Percentiles rank a stretch among this genome's conserved stretches.
phyloP scores from a whole-genome alignment of 2,888 invertebrate species.

The Drosophila vallismaia region DNA sequence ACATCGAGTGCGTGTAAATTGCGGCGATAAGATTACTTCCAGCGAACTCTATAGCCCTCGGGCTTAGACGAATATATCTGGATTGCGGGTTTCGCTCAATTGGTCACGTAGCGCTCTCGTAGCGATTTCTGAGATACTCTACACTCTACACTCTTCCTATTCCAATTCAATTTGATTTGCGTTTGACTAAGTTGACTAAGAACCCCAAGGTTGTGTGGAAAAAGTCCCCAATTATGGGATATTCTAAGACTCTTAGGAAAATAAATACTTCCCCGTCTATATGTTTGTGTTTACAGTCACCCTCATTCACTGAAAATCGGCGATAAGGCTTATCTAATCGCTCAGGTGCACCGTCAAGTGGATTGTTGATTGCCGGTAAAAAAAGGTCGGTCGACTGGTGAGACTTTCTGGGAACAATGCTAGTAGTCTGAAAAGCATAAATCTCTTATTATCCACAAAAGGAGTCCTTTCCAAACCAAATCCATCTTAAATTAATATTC shows the following conservation, averaged over 20 bases:
- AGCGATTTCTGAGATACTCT: neutral
- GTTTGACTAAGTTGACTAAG: neutral
- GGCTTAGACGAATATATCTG: slow-evolving; percentile 13
- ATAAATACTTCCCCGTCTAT: neutral
- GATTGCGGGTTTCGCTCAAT: slow-evolving; percentile 24
- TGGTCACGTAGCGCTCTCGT: slow-evolving; percentile 61
- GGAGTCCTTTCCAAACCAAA: too few relatives aligned
- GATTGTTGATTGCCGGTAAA: slow-evolving; percentile 29
- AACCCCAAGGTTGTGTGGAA: too few relatives aligned
- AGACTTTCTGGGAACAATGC: neutral
- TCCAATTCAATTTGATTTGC: neutral
- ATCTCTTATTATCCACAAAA: neutral
- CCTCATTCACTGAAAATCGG: slow-evolving; percentile 15
- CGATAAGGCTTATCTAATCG: slow-evolving; percentile 38
- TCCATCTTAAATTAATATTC: too few relatives aligned
- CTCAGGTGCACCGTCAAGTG: slow-evolving; percentile 15
- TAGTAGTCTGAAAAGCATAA: neutral
- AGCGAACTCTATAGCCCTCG: slow-evolving; percentile 5
- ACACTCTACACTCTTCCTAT: slow-evolving; percentile 2
- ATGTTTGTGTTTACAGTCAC: slow-evolving; percentile 32
- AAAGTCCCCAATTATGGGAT: slow-evolving; percentile 13
- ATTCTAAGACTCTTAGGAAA: neutral
- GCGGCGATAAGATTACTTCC: slow-evolving; percentile 48
- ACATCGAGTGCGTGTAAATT: slow-evolving; percentile 29
- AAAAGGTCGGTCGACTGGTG: neutral